Conservation (phyloP, 2,888 invertebrate species). For the Stratiomys singularior region DNA sequence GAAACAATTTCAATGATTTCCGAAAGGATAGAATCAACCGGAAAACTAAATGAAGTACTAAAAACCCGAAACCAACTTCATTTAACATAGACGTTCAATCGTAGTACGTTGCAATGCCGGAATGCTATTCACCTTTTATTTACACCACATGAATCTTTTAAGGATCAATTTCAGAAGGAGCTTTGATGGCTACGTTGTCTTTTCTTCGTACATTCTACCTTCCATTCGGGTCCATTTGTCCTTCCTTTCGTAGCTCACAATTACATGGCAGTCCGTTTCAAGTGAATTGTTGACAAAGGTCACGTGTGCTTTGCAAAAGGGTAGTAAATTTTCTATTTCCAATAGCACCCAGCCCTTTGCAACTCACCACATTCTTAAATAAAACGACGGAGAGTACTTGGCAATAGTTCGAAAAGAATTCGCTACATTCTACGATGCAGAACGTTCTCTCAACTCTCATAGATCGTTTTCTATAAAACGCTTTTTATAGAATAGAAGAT, state of each 20-base stretch:
- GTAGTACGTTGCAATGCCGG: not conserved
- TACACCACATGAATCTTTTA: constrained; percentile 38
- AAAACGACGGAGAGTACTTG: not conserved
- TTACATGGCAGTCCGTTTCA: not conserved
- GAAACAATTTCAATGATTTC: not conserved
- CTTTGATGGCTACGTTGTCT: not conserved
- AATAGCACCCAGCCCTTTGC: not conserved
- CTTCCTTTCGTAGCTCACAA: not conserved
- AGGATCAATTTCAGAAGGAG: constrained; percentile 30
- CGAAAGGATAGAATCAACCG: not conserved
- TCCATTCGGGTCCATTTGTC: not conserved
- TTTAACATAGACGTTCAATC: not conserved
- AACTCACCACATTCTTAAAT: not conserved
- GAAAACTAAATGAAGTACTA: not conserved
- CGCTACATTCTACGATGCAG: not conserved
- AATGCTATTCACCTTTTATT: constrained; percentile 24
- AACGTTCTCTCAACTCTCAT: constrained; percentile 21
- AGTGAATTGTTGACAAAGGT: not conserved
- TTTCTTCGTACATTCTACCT: not conserved
- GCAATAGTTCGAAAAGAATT: not conserved
- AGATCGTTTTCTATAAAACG: constrained; percentile 25
- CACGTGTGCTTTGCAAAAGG: not conserved
- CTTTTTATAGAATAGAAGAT: constrained; percentile 30
- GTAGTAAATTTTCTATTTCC: constrained; percentile 1
- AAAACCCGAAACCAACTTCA: not conserved